Evolutionary conservation across 1,140 invertebrate genomes (phyloP).

Genomic region (Bicyclus anynana): DNA sequence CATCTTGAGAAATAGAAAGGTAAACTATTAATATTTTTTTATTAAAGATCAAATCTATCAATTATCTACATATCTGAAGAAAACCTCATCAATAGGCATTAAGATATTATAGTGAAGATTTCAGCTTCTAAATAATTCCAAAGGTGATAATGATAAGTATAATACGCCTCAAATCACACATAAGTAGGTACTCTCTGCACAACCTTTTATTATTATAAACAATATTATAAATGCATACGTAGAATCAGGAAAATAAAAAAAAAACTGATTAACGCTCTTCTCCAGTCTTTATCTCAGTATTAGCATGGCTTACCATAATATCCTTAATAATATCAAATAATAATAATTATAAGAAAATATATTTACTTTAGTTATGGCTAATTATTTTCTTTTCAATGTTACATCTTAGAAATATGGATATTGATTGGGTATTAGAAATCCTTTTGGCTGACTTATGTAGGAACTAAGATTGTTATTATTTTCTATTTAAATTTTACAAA

Average conservation of each 20-base stretch:
- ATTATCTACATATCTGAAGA: too few relatives aligned
- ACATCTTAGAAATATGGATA: neutral
- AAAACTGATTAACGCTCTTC: neutral
- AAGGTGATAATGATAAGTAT: too few relatives aligned
- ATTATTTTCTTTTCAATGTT: neutral
- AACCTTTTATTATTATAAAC: neutral
- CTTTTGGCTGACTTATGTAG: slow-evolving; percentile 16
- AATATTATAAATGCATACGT: neutral
- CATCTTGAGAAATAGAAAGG: too few relatives aligned
- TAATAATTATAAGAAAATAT: neutral
- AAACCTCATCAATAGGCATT: too few relatives aligned
- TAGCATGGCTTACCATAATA: slow-evolving; percentile 1
- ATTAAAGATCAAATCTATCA: too few relatives aligned
- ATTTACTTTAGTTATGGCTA: neutral
- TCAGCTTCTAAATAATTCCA: too few relatives aligned
- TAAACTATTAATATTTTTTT: too few relatives aligned
- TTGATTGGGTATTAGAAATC: neutral
- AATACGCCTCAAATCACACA: neutral
- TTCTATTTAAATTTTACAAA: neutral
- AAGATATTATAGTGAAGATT: too few relatives aligned
- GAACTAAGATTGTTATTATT: slow-evolving; percentile 19
- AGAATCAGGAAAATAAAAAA: neutral
- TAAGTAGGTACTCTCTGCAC: neutral
- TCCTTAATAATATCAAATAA: neutral
- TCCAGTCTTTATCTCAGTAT: slow-evolving; percentile 23